Base-by-base conservation (phyloP, 2,888 invertebrate species). In the Cephus rjabovi region DNA sequence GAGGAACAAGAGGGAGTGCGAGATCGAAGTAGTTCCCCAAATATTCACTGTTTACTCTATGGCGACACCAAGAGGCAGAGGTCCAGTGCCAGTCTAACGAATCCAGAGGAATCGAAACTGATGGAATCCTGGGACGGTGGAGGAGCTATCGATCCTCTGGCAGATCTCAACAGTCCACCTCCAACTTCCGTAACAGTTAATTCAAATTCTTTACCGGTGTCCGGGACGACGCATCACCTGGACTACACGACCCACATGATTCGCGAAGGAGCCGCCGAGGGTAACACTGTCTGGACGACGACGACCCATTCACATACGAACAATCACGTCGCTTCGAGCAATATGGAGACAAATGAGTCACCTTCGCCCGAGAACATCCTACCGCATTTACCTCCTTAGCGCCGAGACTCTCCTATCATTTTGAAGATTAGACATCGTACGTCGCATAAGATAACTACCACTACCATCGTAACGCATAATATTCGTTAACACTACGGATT, bases 1-100 rank as follows among this genome's bases (percentile, higher is more conserved):
- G 97, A 97, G 89, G 97, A 98, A 89, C 97, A 97, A 90, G 96
- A 96, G 86, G 92, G 92, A 37, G 93, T 93, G 23, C 92, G 94
- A n/a, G 94, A 95, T 77, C 93, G 95, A 34, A 95, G 95, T 78
- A 95, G 96, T 35, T 96, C 96, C 23, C 96, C 96, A 0, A 95
- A 95, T 86, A 93, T 95, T 73, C 94, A 94, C 83, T 92, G 89
- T 81, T 82, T 91, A 31, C 79, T 91, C 11, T 90, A 90, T 74
- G 90, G 90, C 0, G 91, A 91, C 70, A 85, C 88, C 0, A 91
- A 91, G 75, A 86, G 91, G 11, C 91, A 91, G 76, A 88, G 91
- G 70, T 83, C 88, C 70, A 75, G 78, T 68, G 33, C 83, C 69
- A 81, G 77, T 12, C 76, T 85, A 9, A 81, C 87, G 33, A 90